phyloP scores from a whole-genome alignment of 2,113 vertebrate species.

The Anguilla japonica region DNA sequence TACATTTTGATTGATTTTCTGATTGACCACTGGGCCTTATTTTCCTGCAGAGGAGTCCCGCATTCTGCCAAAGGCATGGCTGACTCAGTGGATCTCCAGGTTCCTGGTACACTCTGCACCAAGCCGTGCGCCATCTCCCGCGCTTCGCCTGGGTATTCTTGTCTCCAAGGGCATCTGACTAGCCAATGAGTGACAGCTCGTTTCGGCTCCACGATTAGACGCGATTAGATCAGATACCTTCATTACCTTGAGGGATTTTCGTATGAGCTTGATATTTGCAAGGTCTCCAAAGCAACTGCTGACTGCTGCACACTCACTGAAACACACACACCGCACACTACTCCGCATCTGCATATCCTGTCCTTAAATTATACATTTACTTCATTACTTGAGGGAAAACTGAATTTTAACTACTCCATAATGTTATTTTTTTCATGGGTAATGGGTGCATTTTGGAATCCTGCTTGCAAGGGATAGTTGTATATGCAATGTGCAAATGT shows the following conservation, averaged over 20 bases:
- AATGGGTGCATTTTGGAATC: not conserved
- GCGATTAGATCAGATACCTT: not conserved
- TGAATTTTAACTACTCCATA: conserved; percentile 7
- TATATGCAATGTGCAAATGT: not conserved
- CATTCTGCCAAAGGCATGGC: not conserved
- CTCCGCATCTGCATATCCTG: not conserved
- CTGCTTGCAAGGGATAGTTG: conserved; percentile 5
- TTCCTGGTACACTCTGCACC: not conserved
- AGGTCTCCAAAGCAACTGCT: not conserved
- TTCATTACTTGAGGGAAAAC: conserved; percentile 4
- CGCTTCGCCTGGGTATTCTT: not conserved
- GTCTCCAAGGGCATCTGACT: not conserved
- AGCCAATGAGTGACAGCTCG: too few species aligned
- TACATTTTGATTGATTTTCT: not conserved
- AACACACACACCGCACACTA: not conserved
- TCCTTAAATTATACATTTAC: not conserved
- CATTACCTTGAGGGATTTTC: not conserved
- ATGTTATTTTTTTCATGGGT: not conserved
- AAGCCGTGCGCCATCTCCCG: not conserved
- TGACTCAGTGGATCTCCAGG: not conserved
- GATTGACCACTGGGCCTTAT: not conserved
- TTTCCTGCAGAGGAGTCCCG: not conserved
- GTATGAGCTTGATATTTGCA: not conserved
- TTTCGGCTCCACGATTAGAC: not conserved
- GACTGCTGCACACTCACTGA: not conserved